Evolutionary conservation across 2,113 vertebrate species (phyloP), one percentile per base, ranked within the genome.

Genomic region (Parus major): DNA sequence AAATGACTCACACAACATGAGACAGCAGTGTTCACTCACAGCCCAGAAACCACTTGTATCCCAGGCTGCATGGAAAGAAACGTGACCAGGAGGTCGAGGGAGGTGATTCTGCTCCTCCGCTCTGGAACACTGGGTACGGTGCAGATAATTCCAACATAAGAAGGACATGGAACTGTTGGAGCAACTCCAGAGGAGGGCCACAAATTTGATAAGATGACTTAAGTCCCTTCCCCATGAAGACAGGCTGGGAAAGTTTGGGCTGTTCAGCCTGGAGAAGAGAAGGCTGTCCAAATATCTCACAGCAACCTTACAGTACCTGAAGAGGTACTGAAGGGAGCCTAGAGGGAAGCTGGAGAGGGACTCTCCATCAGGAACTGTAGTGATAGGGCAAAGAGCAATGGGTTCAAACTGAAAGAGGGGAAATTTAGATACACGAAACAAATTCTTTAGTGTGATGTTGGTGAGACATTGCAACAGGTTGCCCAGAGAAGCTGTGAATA

Each of bases 81-180:
- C 0, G 0, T 31, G n/a, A 25, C 14, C 24, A 13, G 61, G 22
- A 68, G 25, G n/a, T 13, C 0, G 1, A 53, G 36, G 31, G 21
- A 47, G 14, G 29, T 18, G 47, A 27, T 47, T 47, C 78, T 76
- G 20, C 24, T 41, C 29, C 41, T 61, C 24, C 6, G 3, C 39
- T 46, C 55, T 41, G 70, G 29, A 69, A 35, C 41, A 31, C 39
- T 11, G 39, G 18, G 13, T 22, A 29, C 33, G n/a, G 33, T 15
- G 21, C 53, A 47, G 13, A 39, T 13, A 5, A 15, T 52, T 24
- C n/a, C 47, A 35, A 5, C n/a, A 9, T 8, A 25, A 53, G 10
- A 13, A n/a, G 16, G 13, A 41, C 21, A 19, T 49, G 29, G 29
- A 55, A 41, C 25, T 47, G 21, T 15, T 47, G 55, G n/a, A 76